Conservation (phyloP, 2,888 invertebrate genomes). For the Ptilodon capucinus region DNA sequence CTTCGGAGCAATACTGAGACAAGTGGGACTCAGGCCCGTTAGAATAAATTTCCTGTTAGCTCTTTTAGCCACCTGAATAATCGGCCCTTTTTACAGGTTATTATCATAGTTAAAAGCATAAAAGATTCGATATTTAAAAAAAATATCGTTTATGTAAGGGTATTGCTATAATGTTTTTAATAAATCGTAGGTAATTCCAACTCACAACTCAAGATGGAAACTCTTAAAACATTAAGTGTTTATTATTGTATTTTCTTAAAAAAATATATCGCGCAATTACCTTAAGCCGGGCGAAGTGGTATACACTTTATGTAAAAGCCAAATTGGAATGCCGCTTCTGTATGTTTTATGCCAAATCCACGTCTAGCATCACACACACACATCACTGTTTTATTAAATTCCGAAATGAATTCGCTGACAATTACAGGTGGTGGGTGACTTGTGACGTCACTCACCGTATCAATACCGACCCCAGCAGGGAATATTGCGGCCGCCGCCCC, state of each 20-base stretch:
- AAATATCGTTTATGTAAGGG: too few species aligned
- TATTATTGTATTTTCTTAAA: too few species aligned
- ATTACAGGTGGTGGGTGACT: conserved; percentile 49
- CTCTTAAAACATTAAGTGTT: too few species aligned
- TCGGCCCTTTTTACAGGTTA: conserved; percentile 4
- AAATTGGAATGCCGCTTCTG: too few species aligned
- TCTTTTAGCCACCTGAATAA: conserved; percentile 16
- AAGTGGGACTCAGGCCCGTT: conserved; percentile 21
- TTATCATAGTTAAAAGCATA: neutral
- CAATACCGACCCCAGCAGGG: conserved; percentile 18
- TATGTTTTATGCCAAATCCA: neutral
- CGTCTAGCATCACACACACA: neutral
- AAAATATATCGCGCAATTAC: too few species aligned
- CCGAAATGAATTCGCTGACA: conserved; percentile 38
- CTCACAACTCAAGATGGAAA: too few species aligned
- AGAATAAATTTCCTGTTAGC: conserved; percentile 32
- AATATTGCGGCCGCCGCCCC: conserved; percentile 17
- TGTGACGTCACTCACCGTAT: conserved; percentile 25
- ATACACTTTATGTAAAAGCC: conserved; percentile 3
- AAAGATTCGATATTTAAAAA: too few species aligned
- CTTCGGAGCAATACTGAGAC: conserved; percentile 2
- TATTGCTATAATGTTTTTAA: too few species aligned
- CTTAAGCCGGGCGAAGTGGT: too few species aligned
- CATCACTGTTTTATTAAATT: conserved; percentile 58
- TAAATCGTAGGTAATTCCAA: too few species aligned